These are phyloP conservation scores for Thunnus maccoyii DNA, from an alignment of 2,113 vertebrate species.

Conservation along the genomic window DNA sequence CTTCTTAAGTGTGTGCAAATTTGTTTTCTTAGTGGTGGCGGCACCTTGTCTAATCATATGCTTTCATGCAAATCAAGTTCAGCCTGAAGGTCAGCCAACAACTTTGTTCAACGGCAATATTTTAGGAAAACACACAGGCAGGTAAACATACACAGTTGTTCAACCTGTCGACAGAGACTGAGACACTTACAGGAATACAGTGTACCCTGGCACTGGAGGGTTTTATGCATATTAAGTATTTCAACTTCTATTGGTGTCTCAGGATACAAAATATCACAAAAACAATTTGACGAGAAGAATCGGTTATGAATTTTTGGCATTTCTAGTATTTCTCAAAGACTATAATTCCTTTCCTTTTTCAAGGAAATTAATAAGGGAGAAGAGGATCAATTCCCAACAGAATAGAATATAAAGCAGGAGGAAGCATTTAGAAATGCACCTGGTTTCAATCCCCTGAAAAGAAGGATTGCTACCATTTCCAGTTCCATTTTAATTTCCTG, in stretches of 20 bases:
- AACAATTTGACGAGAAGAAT: constrained; percentile 27
- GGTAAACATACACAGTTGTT: constrained; percentile 44
- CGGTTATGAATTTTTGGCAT: constrained; percentile 5
- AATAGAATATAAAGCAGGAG: constrained; percentile 64
- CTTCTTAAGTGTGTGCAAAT: constrained; percentile 46
- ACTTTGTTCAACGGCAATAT: constrained; percentile 46
- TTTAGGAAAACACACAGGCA: constrained; percentile 32
- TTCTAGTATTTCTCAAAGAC: constrained; percentile 34
- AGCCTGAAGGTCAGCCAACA: constrained; percentile 54
- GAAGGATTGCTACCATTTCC: constrained; percentile 73
- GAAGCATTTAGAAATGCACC: constrained; percentile 60
- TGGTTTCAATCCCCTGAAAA: constrained; percentile 65
- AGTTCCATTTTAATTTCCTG: constrained; percentile 80
- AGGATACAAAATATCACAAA: neutral
- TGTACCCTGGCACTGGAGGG: neutral
- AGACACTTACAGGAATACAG: neutral
- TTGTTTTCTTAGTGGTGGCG: constrained; percentile 43
- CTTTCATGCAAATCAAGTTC: constrained; percentile 67
- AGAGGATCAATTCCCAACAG: constrained; percentile 49
- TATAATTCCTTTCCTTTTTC: constrained; percentile 38
- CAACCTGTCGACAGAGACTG: constrained; percentile 2
- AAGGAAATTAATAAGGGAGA: constrained; percentile 59
- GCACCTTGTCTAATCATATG: constrained; percentile 58
- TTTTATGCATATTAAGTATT: constrained; percentile 19
- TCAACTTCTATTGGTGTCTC: neutral